These are phyloP conservation scores for Acronicta alni DNA, from an alignment of 2,888 invertebrate species.

Conservation along the genomic window DNA sequence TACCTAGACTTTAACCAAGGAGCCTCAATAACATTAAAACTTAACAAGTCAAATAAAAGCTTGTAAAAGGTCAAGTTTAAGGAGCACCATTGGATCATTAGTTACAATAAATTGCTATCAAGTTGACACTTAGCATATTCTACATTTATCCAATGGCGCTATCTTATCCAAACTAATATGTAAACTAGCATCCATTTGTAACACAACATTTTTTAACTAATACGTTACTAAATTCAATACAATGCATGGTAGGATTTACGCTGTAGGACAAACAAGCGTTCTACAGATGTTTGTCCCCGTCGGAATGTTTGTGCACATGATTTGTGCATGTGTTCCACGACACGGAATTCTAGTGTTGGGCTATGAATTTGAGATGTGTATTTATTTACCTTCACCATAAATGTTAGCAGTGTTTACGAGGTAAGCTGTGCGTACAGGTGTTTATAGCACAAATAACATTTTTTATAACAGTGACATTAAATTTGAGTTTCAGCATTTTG, in stretches of 20 bases:
- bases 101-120: too few relatives aligned
- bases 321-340: conserved; percentile 39
- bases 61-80: too few relatives aligned
- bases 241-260: background rate
- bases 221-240: conserved; percentile 2
- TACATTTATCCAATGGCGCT: too few relatives aligned
- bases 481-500: conserved; percentile 4
- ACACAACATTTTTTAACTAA: background rate
- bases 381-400: conserved; percentile 46
- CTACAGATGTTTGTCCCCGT: conserved; percentile 34
- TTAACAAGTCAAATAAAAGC: too few relatives aligned
- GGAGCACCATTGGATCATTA: too few relatives aligned
- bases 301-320: conserved; percentile 31
- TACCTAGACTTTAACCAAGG: too few relatives aligned
- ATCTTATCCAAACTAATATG: too few relatives aligned
- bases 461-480: conserved; percentile 30
- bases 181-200: too few relatives aligned
- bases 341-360: conserved; percentile 25
- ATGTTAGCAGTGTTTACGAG: conserved; percentile 37
- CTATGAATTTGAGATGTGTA: conserved; percentile 41
- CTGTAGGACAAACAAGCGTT: conserved; percentile 30
- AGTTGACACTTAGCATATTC: too few relatives aligned
- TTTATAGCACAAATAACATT: conserved; percentile 19
- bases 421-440: conserved; percentile 14
- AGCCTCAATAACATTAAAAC: too few relatives aligned